Evolutionary conservation across 2,113 vertebrate genomes (phyloP), one percentile per base, ranked within the genome.

Genomic region (Nothoprocta perdicaria): DNA sequence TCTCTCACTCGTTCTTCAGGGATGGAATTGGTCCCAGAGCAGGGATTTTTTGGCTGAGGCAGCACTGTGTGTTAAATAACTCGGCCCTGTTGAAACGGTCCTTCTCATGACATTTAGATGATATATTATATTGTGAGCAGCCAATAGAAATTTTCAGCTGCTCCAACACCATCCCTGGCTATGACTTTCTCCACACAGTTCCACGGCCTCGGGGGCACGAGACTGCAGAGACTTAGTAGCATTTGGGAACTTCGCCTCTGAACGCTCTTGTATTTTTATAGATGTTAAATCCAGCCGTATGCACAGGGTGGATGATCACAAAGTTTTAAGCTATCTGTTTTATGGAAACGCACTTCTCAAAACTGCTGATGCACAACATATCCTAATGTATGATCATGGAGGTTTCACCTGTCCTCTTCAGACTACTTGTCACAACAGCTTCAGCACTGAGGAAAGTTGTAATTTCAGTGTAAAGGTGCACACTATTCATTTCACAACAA

Each of bases 21-120:
- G 81, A 94, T 72, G 61, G 68, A 92, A 69, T 0, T 50, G 48
- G 82, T 94, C 91, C 89, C 92, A 95, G 82, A 93, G 84, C 75
- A 93, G 77, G 76, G 72, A 83, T 89, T 89, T 89, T 89, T 95
- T 95, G 87, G 94, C 89, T 38, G 81, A 71, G 46, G 75, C 86
- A 85, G 81, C 72, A 87, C 33, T 35, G 75, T 92, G 89, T 67
- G 84, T 93, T 82, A 93, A 95, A 93, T 92, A 95, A 94, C 84
- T 63, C 87, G 31, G 80, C 46, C 77, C 80, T 65, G 75, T 57
- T 78, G 79, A 93, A 87, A 67, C 0, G 63, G 91, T 55, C 89
- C 94, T 94, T 93, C 91, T 94, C 72, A 80, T 86, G 95, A 85
- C 94, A 91, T 92, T 91, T 72, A 66, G 79, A 89, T 95, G 94